A percentile compares a stretch with the other conserved stretches of the same genome.
These are phyloP conservation scores for Drosophila dunni DNA, from an alignment of 1,140 invertebrate genomes.

Conservation along the genomic window DNA sequence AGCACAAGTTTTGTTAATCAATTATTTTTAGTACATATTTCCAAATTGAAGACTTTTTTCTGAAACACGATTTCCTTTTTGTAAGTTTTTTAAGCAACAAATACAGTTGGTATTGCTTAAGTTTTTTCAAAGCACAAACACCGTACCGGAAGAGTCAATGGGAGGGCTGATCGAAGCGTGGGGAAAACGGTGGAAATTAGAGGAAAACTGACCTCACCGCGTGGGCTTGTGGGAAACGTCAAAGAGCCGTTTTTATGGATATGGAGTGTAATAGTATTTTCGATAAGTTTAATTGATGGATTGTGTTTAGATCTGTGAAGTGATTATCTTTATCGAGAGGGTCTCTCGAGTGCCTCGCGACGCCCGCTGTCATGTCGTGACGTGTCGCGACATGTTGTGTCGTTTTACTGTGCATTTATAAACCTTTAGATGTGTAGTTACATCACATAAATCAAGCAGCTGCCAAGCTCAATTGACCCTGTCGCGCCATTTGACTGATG, in stretches of 20 bases:
- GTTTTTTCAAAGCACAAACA: not conserved
- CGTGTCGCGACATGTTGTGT: constrained; percentile 21
- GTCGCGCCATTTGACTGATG: constrained; percentile 74
- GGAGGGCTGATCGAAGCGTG: not conserved
- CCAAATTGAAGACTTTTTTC: not conserved
- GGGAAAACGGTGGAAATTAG: not conserved
- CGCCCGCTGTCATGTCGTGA: not conserved
- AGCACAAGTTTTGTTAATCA: too few relatives aligned
- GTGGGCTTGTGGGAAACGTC: constrained; percentile 10
- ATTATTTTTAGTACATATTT: too few relatives aligned
- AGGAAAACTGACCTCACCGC: constrained; percentile 1
- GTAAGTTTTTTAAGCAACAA: too few relatives aligned
- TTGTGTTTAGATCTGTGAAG: constrained; percentile 15
- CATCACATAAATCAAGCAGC: constrained; percentile 43
- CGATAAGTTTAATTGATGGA: constrained; percentile 71
- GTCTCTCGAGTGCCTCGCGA: constrained; percentile 41
- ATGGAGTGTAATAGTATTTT: constrained; percentile 63
- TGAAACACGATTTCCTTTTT: too few relatives aligned
- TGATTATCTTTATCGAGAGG: constrained; percentile 42
- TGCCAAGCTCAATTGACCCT: constrained; percentile 71
- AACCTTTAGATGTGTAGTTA: constrained; percentile 46
- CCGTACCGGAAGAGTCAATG: not conserved
- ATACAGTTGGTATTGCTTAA: too few relatives aligned
- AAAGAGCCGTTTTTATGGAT: constrained; percentile 57
- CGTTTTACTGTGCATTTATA: constrained; percentile 41